Percentiles rank a stretch among this genome's conserved stretches.
Conservation (phyloP, 2,888 invertebrate species). For the Drosophila borealis region DNA sequence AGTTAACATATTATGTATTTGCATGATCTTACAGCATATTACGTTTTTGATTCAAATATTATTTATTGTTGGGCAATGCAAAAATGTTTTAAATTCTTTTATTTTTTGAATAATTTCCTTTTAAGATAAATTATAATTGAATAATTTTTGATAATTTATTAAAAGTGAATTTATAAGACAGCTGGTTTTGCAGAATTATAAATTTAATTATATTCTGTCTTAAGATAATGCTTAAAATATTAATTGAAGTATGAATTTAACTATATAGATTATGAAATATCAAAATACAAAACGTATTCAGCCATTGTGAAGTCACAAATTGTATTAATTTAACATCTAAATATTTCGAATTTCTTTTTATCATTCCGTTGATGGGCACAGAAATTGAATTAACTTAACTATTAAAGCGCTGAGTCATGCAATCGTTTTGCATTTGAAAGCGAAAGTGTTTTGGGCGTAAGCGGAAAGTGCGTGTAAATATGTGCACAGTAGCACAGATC, state of each 20-base stretch:
- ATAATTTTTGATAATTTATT: too few relatives aligned
- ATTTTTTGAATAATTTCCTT: too few relatives aligned
- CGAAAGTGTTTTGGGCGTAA: constrained; percentile 63
- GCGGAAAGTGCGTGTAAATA: constrained; percentile 47
- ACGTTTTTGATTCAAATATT: not conserved
- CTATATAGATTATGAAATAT: too few relatives aligned
- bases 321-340: not conserved
- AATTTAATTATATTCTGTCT: too few relatives aligned
- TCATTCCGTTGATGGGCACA: constrained; percentile 5
- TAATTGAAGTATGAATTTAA: too few relatives aligned
- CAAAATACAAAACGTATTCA: too few relatives aligned
- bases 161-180: too few relatives aligned
- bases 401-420: constrained; percentile 35
- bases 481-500: constrained; percentile 14
- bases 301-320: not conserved
- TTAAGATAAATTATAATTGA: too few relatives aligned
- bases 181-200: too few relatives aligned
- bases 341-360: constrained; percentile 6
- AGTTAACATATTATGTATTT: constrained; percentile 10
- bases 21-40: constrained; percentile 1
- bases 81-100: not conserved
- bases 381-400: constrained; percentile 8
- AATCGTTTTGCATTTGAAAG: constrained; percentile 58
- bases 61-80: not conserved
- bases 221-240: too few relatives aligned